Base-by-base conservation (phyloP, 2,797 vertebrate species). In the Spinibarbus caldwelli region DNA sequence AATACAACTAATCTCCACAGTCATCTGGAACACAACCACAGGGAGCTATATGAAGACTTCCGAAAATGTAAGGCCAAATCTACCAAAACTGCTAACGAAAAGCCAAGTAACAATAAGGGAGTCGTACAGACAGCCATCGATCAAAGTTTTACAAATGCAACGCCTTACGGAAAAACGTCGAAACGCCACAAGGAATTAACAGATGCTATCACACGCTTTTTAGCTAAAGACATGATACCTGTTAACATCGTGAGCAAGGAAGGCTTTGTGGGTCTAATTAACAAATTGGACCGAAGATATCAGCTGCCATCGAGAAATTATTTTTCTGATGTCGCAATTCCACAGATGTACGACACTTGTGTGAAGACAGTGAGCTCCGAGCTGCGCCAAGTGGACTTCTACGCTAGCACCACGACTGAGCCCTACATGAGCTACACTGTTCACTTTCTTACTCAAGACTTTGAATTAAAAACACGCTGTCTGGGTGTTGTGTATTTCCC, bases 191-290 rank as follows among this genome's bases (percentile, higher is more conserved):
- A 36, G 34, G 34, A 36, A 36, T 36, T 36, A 36, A 36, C 34
- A 36, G 38, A 41, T 41, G 8, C 43, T 12, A 3, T 45, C 43
- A 76, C 76, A 12, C 15, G 41, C 23, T 81, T 80, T 41, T 73
- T 87, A 49, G 68, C 68, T 73, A 81, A 67, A 76, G 77, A 87
- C 59, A 81, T 87, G 78, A 78, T 84, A 36, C 47, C 86, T 31
- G 67, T 85, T 15, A 80, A 80, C 45, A 87, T 82, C 9, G 59
- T 87, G 45, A 71, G 45, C 67, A 87, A 75, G 70, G 76, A 52
- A 26, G 82, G 86, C 45, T 87, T 84, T 68, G 29, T 64, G 45
- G 45, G 80, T 41, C 54, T 87, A 47, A 66, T 87, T 29, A 62
- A 52, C 45, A 81, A 38, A 15, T 49, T 87, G 41, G 67, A 87